A percentile compares a stretch with the other conserved stretches of the same genome.
These are phyloP conservation scores for Tokudaia muenninki DNA, from an alignment of 2,797 vertebrate species.

Conservation along the genomic window DNA sequence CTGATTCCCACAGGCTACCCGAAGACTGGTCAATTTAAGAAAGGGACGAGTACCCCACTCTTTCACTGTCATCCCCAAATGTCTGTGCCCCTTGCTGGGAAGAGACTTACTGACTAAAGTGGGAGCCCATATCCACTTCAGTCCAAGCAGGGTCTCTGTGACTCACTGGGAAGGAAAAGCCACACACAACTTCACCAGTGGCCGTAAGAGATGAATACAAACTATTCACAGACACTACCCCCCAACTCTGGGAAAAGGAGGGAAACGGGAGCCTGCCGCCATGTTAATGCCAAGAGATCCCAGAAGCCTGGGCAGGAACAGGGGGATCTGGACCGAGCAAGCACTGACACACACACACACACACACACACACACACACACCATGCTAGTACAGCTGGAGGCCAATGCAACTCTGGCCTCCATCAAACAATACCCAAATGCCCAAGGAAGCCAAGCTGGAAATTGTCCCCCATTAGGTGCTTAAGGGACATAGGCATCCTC, in stretches of 20 bases:
- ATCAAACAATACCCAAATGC: too few relatives aligned
- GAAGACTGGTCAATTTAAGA: not conserved
- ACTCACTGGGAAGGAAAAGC: not conserved
- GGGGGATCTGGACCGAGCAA: too few relatives aligned
- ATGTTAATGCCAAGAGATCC: not conserved
- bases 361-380: too few relatives aligned
- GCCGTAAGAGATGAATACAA: not conserved
- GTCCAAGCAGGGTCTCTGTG: not conserved
- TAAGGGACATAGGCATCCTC: too few relatives aligned
- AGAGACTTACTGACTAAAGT: not conserved
- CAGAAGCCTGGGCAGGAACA: not conserved
- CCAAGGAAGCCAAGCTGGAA: too few relatives aligned
- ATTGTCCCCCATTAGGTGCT: too few relatives aligned
- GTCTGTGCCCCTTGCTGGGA: not conserved
- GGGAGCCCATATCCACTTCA: not conserved
- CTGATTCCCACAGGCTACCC: too few relatives aligned
- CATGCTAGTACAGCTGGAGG: too few relatives aligned
- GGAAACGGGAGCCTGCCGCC: not conserved
- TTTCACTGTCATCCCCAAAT: not conserved
- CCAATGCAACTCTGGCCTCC: too few relatives aligned
- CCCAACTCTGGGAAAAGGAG: not conserved
- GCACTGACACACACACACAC: too few relatives aligned
- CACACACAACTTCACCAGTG: not conserved
- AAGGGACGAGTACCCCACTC: not conserved
- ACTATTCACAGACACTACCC: not conserved